phyloP scores from a whole-genome alignment of 1,140 invertebrate genomes.

The Monomorium pharaonis region DNA sequence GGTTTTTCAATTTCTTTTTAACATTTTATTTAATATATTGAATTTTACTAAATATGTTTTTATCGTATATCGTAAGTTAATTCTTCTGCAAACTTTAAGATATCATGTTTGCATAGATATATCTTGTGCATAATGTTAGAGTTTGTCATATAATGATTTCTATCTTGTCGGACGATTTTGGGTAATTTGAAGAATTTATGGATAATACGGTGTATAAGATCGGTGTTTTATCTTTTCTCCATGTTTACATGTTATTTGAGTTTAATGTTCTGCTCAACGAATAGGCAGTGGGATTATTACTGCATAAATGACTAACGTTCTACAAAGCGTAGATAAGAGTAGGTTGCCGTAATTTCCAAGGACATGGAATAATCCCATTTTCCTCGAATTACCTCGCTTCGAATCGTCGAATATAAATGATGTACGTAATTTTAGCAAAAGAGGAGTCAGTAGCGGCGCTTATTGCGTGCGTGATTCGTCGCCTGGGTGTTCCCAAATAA shows the following conservation, averaged over 20 bases:
- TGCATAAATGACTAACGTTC: slow-evolving; percentile 17
- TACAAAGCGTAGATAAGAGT: slow-evolving; percentile 24
- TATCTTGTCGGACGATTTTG: not conserved
- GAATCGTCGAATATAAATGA: slow-evolving; percentile 53
- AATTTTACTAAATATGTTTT: not conserved
- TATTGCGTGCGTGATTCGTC: slow-evolving; percentile 56
- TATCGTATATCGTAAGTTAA: not conserved
- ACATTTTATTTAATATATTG: not conserved
- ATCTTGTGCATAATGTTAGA: not conserved
- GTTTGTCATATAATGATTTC: slow-evolving; percentile 1
- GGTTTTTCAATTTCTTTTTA: not conserved
- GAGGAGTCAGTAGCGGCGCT: slow-evolving; percentile 1
- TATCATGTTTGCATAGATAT: not conserved
- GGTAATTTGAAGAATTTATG: not conserved
- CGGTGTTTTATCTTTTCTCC: slow-evolving; percentile 1
- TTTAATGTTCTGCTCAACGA: not conserved
- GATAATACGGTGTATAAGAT: not conserved
- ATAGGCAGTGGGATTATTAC: slow-evolving; percentile 6
- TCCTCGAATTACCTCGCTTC: slow-evolving; percentile 36
- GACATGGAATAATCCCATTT: slow-evolving; percentile 76
- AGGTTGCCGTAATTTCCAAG: slow-evolving; percentile 62
- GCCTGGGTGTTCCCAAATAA: slow-evolving; percentile 24
- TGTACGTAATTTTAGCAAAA: slow-evolving; percentile 46
- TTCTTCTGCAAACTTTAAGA: not conserved
- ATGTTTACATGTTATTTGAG: slow-evolving; percentile 30